Evolutionary conservation across 2,797 vertebrate genomes (phyloP).

Genomic region (Trichosurus vulpecula): DNA sequence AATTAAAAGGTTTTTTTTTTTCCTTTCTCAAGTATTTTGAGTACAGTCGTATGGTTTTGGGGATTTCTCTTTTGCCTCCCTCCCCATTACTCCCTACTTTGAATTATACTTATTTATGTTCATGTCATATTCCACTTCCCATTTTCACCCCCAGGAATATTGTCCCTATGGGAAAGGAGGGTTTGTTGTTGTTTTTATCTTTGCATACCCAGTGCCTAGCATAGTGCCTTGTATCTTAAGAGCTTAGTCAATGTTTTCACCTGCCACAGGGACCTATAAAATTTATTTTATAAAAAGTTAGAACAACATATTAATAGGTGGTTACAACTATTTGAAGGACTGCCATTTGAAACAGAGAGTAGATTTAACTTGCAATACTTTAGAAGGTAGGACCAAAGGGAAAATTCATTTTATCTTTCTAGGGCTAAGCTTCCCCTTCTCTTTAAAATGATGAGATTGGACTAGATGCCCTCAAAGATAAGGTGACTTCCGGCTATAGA

Average conservation of each 20-base stretch:
- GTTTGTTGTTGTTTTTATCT: background rate
- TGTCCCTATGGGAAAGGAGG: background rate
- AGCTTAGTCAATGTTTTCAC: background rate
- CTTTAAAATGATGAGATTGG: background rate
- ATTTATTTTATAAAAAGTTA: background rate
- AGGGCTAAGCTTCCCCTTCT: background rate
- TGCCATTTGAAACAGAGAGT: background rate
- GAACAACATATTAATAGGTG: background rate
- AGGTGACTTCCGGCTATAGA: background rate
- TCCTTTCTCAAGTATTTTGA: background rate
- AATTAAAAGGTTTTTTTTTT: background rate
- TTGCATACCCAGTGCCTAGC: background rate
- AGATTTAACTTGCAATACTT: background rate
- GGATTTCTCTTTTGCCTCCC: background rate
- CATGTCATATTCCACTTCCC: background rate
- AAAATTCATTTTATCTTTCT: background rate
- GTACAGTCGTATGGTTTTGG: background rate
- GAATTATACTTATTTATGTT: background rate
- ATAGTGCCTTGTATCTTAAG: background rate
- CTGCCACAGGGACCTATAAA: background rate
- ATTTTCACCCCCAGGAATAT: background rate
- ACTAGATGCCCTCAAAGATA: background rate
- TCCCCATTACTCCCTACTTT: background rate
- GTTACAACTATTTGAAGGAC: background rate
- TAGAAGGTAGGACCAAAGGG: background rate